A percentile compares a stretch with the other conserved stretches of the same genome.
These are phyloP conservation scores for Microcebus ravelobensis DNA, from an alignment of 2,113 vertebrate genomes.

Conservation along the genomic window DNA sequence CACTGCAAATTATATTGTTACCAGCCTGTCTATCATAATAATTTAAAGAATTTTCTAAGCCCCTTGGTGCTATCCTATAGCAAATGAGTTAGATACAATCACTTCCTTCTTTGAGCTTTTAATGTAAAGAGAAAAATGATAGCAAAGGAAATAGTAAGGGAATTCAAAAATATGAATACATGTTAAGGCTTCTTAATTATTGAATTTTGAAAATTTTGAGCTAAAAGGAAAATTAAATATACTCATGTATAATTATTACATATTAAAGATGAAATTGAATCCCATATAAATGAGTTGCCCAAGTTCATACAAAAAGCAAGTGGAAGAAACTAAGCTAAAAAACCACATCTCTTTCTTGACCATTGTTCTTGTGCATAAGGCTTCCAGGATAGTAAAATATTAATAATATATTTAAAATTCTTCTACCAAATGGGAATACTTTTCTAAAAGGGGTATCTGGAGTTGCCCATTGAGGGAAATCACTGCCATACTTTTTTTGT, in stretches of 20 bases:
- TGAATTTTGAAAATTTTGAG: conserved; percentile 21
- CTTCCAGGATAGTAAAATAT: not conserved
- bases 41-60: conserved; percentile 55
- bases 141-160: conserved; percentile 33
- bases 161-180: not conserved
- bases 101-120: conserved; percentile 44
- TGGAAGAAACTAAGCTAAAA: conserved; percentile 1
- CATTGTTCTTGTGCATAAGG: not conserved
- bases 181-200: conserved; percentile 37
- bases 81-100: conserved; percentile 12
- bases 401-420: not conserved
- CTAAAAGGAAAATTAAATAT: conserved; percentile 52
- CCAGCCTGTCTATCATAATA: conserved; percentile 38
- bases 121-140: conserved; percentile 21
- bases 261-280: conserved; percentile 55
- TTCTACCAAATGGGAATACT: not conserved
- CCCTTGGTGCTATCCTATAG: not conserved
- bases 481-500: not conserved
- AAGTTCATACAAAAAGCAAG: conserved; percentile 17
- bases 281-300: not conserved
- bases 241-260: conserved; percentile 33
- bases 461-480: not conserved
- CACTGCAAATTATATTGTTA: conserved; percentile 37
- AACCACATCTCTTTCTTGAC: not conserved
- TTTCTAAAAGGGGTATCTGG: not conserved